Base-by-base conservation (phyloP, 2,797 vertebrate genomes). In the Enteromius argenteus region DNA sequence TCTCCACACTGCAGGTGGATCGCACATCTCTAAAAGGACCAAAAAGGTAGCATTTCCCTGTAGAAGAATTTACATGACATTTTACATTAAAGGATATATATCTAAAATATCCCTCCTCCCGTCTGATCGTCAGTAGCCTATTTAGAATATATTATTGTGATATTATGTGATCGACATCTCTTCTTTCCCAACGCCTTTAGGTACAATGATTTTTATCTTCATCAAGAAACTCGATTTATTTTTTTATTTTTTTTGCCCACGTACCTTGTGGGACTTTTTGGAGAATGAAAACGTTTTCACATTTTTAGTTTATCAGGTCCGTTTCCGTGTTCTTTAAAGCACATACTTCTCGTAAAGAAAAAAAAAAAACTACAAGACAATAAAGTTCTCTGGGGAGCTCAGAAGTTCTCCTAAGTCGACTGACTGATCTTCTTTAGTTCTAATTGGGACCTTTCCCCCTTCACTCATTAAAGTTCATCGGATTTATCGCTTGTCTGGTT, bases 1-100 rank as follows among this genome's bases (percentile, higher is more conserved):
- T 71, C 27, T 10, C 30, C 13, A 14, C 42, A 42, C 23, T 44
- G 66, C 79, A 60, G 80, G 80, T 64, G 80, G 37, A 72, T 30
- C 44, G 13, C 27, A 37, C 23, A 44, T 49, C 35, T n/a, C 19
- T 7, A 14, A 1, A 27, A 39, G 46, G 10, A 58, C 32, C 46
- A 62, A 69, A 39, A 0, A 27, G 3, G 13, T 72, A 1, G 5
- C 8, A 72, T 81, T 46, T 46, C 19, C 37, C 37, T 10, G 19
- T 58, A 58, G 49, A 81, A 62, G 1, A 62, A 62, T n/a, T 10
- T 4, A 21, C 60, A 21, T 27, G 3, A 21, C 2, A 39, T 39
- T 6, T 56, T 30, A 14, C 23, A 32, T 64, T 32, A 15, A 46
- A 21, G 0, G n/a, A 19, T 15, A 14, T 1, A 14, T 1, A 30